Base-by-base conservation (phyloP, 2,113 vertebrate species). In the Tyrannus savana region DNA sequence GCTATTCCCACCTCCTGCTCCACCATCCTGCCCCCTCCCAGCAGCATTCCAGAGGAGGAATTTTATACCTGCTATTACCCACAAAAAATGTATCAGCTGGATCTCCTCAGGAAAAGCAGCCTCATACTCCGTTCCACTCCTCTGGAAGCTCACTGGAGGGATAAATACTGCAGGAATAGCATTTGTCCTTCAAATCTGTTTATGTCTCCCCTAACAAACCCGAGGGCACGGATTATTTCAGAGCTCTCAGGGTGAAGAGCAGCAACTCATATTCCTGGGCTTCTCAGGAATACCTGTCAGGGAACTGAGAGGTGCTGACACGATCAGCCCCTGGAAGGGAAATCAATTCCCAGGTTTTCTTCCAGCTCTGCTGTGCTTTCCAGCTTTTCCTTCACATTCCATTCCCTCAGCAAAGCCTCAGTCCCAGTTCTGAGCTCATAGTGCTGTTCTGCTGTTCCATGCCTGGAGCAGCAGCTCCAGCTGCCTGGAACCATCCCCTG, bases 371-470 rank as follows among this genome's bases (percentile, higher is more conserved):
- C 81, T 49, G 31, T 0, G 0, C 27, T 74, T 64, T 15, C 60
- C 9, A 1, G 37, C 46, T 66, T 56, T 74, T 15, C 46, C 55
- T 67, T 47, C 41, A 74, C 77, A 31, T 24, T 28, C 59, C 0
- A 0, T 19, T 47, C 47, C 6, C 82, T 4, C 85, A 46, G 85
- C 53, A 68, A 8, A 7, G 62, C 59, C 87, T 28, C 53, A 6
- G 50, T 39, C 37, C 30, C 37, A 11, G 44, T 52, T 21, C 4
- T 0, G 14, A n/a, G 69, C 56, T 55, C 44, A 8, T 33, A 1
- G 10, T 1, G 49, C 1, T 25, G 4, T 8, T 44, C 50, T 49
- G 63, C 62, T 13, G 0, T 2, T 14, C 23, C 41, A 9, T 1
- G 1, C 49, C 7, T 12, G 4, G 12, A 67, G 42, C 66, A 60